Percentiles rank a stretch among this genome's conserved stretches.
Evolutionary conservation across 2,888 invertebrate species (phyloP).

Genomic region (Sarcophaga rosellei): DNA sequence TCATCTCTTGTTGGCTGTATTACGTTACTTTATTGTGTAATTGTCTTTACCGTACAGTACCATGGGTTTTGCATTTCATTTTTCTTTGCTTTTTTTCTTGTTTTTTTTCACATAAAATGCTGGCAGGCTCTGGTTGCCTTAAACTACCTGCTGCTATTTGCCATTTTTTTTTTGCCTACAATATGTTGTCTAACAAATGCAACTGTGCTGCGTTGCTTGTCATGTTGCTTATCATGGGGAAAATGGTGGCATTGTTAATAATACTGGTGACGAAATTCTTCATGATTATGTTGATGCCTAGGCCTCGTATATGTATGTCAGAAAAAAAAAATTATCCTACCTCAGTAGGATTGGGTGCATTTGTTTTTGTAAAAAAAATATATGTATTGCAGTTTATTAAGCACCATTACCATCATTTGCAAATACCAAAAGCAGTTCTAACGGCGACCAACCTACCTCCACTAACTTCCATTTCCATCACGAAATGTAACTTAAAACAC

Average conservation of each 20-base stretch:
- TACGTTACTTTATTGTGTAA: constrained; percentile 5
- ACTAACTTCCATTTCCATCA: not conserved
- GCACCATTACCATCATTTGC: not conserved
- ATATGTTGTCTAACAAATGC: constrained; percentile 48
- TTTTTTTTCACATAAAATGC: constrained; percentile 13
- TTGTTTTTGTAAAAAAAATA: not conserved
- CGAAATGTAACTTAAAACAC: not conserved
- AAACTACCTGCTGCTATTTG: constrained; percentile 26
- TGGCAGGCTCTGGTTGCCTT: constrained; percentile 21
- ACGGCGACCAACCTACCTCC: not conserved
- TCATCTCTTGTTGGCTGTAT: constrained; percentile 39
- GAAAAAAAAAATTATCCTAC: too few relatives aligned
- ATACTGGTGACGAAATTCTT: constrained; percentile 15
- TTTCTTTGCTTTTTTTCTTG: not conserved
- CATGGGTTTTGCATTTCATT: not conserved
- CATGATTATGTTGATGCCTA: constrained; percentile 46
- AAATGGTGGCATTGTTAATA: not conserved
- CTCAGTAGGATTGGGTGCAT: constrained; percentile 13
- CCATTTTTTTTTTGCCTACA: constrained; percentile 31
- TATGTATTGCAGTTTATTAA: not conserved
- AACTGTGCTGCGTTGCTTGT: constrained; percentile 35
- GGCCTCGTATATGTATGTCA: constrained; percentile 20
- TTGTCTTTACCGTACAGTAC: not conserved
- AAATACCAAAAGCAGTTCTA: not conserved
- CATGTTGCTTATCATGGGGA: constrained; percentile 5